phyloP scores from a whole-genome alignment of 1,140 invertebrate genomes.

The Achatina immaculata region DNA sequence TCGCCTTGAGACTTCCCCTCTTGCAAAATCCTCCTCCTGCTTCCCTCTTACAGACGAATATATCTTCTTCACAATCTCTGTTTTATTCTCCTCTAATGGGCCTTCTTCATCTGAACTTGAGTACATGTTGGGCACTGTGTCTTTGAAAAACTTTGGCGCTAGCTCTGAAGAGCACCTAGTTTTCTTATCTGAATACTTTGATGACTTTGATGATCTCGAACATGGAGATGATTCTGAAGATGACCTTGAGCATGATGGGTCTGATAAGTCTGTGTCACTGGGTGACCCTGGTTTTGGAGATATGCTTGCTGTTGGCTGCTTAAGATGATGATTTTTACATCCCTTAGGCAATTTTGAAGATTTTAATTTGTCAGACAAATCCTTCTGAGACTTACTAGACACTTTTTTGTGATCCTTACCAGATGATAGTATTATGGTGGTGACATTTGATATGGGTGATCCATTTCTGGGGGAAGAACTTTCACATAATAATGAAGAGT shows the following conservation, averaged over 20 bases:
- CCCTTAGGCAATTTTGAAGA: no score
- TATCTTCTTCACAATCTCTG: slow-evolving; percentile 26
- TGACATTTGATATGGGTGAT: neutral
- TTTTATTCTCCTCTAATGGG: neutral
- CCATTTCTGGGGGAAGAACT: neutral
- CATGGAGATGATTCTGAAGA: neutral
- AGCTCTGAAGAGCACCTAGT: no score
- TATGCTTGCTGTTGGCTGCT: neutral
- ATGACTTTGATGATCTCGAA: neutral
- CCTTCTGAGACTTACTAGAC: neutral
- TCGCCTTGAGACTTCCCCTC: neutral
- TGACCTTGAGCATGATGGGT: neutral
- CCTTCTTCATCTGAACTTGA: slow-evolving; percentile 23
- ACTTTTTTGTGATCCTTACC: neutral
- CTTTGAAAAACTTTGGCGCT: slow-evolving; percentile 13
- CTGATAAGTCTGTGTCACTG: no score
- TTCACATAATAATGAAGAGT: no score
- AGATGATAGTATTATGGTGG: neutral
- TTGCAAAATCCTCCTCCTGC: neutral
- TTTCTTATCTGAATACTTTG: neutral
- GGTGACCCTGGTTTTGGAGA: neutral
- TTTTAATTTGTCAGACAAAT: neutral
- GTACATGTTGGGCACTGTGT: slow-evolving; percentile 12
- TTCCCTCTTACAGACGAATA: neutral
- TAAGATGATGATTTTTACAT: neutral